A percentile compares a stretch with the other conserved stretches of the same genome.
Evolutionary conservation across 2,888 invertebrate genomes (phyloP).

Genomic region (Temnothorax ravouxi): DNA sequence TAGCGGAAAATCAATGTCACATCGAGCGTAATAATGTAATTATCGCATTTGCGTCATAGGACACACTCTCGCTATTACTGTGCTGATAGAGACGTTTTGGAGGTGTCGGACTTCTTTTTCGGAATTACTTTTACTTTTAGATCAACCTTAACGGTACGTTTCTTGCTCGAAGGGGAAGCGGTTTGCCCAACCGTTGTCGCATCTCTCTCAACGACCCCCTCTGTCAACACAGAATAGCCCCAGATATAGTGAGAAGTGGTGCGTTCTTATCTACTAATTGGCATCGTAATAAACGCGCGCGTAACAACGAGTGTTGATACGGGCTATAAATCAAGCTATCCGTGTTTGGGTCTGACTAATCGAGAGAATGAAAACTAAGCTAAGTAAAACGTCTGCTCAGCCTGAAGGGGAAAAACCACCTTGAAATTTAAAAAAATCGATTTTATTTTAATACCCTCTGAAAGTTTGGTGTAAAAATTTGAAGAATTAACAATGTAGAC

Average conservation of each 20-base stretch:
- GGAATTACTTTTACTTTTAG: conserved; percentile 85
- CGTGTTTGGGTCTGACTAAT: not conserved
- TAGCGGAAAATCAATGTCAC: conserved; percentile 32
- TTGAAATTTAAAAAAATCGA: too few species aligned
- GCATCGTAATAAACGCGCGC: not conserved
- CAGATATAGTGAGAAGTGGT: conserved; percentile 54
- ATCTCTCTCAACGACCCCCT: conserved; percentile 80
- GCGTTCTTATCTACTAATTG: conserved; percentile 74
- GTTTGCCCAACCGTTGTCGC: conserved; percentile 79
- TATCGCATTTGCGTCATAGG: conserved; percentile 15
- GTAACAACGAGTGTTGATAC: not conserved
- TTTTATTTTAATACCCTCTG: too few species aligned
- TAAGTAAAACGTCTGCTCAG: conserved; percentile 7
- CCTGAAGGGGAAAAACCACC: not conserved
- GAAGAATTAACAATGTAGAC: too few species aligned
- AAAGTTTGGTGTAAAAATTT: too few species aligned
- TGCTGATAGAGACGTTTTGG: conserved; percentile 83
- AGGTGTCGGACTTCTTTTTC: conserved; percentile 83
- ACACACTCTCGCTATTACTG: conserved; percentile 78
- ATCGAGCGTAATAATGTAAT: conserved; percentile 13
- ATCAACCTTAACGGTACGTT: conserved; percentile 85
- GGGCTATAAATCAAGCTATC: not conserved
- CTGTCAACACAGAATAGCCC: conserved; percentile 84
- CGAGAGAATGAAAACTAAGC: not conserved
- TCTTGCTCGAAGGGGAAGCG: conserved; percentile 83